A percentile compares a stretch with the other conserved stretches of the same genome.
These are phyloP conservation scores for Spea multiplicata DNA, from an alignment of 2,113 vertebrate species.

Conservation along the genomic window DNA sequence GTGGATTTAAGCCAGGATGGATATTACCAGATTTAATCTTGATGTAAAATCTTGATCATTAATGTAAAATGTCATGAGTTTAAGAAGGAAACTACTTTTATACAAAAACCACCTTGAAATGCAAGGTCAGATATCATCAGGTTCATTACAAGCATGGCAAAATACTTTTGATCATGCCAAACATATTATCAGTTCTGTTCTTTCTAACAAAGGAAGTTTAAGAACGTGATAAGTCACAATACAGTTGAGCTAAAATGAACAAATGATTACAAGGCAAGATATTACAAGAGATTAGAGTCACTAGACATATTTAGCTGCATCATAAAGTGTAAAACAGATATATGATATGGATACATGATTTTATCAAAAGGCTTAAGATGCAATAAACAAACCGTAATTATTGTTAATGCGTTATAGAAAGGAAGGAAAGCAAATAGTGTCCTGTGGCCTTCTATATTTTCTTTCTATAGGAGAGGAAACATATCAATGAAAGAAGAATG, in stretches of 20 bases:
- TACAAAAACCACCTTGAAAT: conserved; percentile 36
- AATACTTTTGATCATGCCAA: conserved; percentile 24
- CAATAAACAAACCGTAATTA: too few relatives aligned
- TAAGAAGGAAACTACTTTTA: conserved; percentile 17
- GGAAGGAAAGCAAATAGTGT: too few relatives aligned
- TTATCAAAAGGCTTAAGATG: too few relatives aligned
- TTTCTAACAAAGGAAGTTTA: conserved; percentile 28
- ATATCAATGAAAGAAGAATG: too few relatives aligned
- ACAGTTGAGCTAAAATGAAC: conserved; percentile 22
- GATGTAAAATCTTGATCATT: neutral
- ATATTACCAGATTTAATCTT: conserved; percentile 10
- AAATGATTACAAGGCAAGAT: conserved; percentile 21
- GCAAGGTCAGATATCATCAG: conserved; percentile 43
- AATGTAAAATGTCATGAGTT: conserved; percentile 3
- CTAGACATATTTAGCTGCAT: conserved; percentile 10
- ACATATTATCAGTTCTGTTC: conserved; percentile 35
- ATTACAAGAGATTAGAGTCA: neutral
- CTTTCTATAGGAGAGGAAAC: too few relatives aligned
- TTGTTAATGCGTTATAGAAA: too few relatives aligned
- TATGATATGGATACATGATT: neutral
- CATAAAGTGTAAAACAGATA: neutral
- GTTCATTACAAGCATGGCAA: conserved; percentile 28
- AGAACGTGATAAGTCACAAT: conserved; percentile 33
- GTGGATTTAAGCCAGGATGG: neutral
- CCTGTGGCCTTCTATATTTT: too few relatives aligned